Evolutionary conservation across 2,888 invertebrate species (phyloP), one percentile per base, ranked within the genome.

Genomic region (Seladonia tumulorum): DNA sequence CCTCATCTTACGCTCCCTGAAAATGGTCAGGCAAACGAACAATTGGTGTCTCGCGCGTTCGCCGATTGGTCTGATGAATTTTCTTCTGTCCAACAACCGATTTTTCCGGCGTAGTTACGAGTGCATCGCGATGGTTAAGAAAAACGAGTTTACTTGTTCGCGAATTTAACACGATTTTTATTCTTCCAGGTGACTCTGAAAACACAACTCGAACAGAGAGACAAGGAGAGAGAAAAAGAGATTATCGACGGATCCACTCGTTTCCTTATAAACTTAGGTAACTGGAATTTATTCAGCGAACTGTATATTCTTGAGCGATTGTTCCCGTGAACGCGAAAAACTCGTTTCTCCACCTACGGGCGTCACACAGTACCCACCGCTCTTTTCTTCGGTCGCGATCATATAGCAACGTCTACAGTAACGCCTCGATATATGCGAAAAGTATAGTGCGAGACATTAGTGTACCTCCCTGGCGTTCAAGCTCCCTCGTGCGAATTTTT

Each of bases 1-100:
- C 96, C 95, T 97, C 95, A 96, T 95, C 94, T 98, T 98, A 95
- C 98, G 98, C 92, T 98, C 98, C 95, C 98, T 98, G 96, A 88
- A 95, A 94, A 79, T 75, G 73, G 49, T 45, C 63, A 71, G 45
- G 79, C 66, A 66, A 75, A 76, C 42, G 10, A 53, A 73, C 39
- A 60, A 47, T 75, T 75, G 53, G 10, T 77, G 68, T 66, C 47
- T 2, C 35, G 73, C 4, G 10, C 8, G 12, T n/a, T 70, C n/a
- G 70, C 12, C 22, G n/a, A 63, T 22, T 70, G 14, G n/a, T n/a
- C 42, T 35, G 63, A 42, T 70, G 22, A n/a, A 35, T 68, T 68
- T 39, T 68, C 68, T 68, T 42, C 12, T n/a, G 70, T 42, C 14
- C 42, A 22, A 70, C 70, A 39, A 63, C 63, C 63, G 35, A 63